Percentiles rank a stretch among this genome's conserved stretches.
These are phyloP conservation scores for Platysteira castanea DNA, from an alignment of 2,113 vertebrate species.

Conservation along the genomic window DNA sequence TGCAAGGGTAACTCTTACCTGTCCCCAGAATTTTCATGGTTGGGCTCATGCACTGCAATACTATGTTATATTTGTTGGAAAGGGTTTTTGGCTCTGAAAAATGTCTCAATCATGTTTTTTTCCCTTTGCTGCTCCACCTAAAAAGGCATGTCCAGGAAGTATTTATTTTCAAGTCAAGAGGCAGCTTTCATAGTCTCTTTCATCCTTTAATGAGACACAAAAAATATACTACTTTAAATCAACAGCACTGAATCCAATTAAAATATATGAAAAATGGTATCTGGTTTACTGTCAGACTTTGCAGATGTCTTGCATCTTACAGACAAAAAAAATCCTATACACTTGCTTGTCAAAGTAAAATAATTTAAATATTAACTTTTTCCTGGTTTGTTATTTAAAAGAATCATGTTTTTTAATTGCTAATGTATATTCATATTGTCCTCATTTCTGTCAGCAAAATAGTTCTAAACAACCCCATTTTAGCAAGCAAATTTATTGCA, in stretches of 20 bases:
- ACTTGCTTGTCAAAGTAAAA: slow-evolving; percentile 23
- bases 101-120: neutral
- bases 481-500: slow-evolving; percentile 30
- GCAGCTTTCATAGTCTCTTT: slow-evolving; percentile 19
- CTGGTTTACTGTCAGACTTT: neutral
- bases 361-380: slow-evolving; percentile 43
- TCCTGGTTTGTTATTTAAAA: neutral
- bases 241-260: neutral
- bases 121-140: neutral
- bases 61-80: neutral
- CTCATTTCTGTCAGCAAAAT: slow-evolving; percentile 40
- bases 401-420: slow-evolving; percentile 28
- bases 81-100: neutral
- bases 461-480: slow-evolving; percentile 14
- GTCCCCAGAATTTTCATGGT: neutral
- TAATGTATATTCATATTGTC: slow-evolving; percentile 11
- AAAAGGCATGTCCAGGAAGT: slow-evolving; percentile 14
- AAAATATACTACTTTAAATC: neutral
- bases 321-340: neutral
- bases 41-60: neutral
- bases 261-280: neutral
- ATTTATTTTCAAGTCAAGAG: slow-evolving; percentile 45
- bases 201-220: slow-evolving; percentile 35
- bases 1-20: neutral
- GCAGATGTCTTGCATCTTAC: neutral